phyloP scores from a whole-genome alignment of 2,888 invertebrate species.

The Caenorhabditis sp. region DNA sequence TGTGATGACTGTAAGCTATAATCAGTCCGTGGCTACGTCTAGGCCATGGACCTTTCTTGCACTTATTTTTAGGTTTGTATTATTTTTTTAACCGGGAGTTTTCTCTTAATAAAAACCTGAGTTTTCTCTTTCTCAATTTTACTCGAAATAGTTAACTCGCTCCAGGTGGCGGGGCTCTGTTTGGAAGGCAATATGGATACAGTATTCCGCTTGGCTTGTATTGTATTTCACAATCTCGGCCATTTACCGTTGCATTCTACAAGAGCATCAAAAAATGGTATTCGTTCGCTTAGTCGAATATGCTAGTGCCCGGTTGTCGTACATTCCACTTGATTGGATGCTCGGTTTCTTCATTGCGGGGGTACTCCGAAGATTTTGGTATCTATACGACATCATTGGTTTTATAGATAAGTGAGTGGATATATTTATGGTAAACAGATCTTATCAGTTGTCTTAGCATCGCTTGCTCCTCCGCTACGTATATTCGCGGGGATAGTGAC shows the following conservation, averaged over 20 bases:
- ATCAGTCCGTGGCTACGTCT: slow-evolving; percentile 73
- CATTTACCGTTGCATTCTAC: slow-evolving; percentile 71
- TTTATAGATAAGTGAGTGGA: slow-evolving; percentile 73
- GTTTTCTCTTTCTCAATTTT: too few relatives aligned
- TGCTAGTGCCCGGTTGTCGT: slow-evolving; percentile 61
- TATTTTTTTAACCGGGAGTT: background rate
- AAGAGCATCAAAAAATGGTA: slow-evolving; percentile 50
- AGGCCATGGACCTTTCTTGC: slow-evolving; percentile 74
- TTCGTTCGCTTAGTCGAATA: slow-evolving; percentile 68
- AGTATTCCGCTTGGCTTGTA: slow-evolving; percentile 75
- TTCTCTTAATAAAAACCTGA: background rate
- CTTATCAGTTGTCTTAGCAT: slow-evolving; percentile 61
- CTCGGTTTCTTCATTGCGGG: slow-evolving; percentile 79
- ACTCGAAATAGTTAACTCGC: too few relatives aligned
- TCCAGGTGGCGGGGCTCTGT: slow-evolving; percentile 76
- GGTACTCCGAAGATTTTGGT: slow-evolving; percentile 72
- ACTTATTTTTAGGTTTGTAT: slow-evolving; percentile 67
- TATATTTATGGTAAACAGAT: background rate
- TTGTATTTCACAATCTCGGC: slow-evolving; percentile 70
- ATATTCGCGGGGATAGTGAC: slow-evolving; percentile 71
- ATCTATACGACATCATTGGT: slow-evolving; percentile 74
- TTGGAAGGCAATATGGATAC: slow-evolving; percentile 78
- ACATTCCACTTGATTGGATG: slow-evolving; percentile 73
- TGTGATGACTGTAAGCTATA: slow-evolving; percentile 75
- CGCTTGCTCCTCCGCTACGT: slow-evolving; percentile 73